Conservation (phyloP, 1,140 invertebrate genomes). For the Macrostomum lignano region DNA sequence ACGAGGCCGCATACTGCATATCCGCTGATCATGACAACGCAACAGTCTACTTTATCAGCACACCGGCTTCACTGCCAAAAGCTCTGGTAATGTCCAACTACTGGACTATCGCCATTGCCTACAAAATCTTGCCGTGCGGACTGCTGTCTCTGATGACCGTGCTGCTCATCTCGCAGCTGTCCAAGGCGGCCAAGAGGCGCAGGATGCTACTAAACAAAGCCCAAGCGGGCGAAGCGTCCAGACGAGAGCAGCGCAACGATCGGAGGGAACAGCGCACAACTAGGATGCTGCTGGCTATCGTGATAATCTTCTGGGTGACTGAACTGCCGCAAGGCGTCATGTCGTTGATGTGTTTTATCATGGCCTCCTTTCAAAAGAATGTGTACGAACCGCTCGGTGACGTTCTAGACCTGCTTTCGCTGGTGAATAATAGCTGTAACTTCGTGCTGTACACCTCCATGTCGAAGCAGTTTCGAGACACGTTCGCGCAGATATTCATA, state of each 20-base stretch:
- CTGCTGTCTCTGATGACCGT: constrained; percentile 28
- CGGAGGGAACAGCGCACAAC: constrained; percentile 42
- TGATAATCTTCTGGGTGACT: constrained; percentile 52
- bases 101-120: constrained; percentile 15
- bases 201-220: constrained; percentile 11
- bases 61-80: constrained; percentile 5
- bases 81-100: constrained; percentile 13
- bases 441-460: constrained; percentile 76
- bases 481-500: constrained; percentile 49
- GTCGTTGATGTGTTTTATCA: constrained; percentile 12
- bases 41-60: too few relatives aligned
- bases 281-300: constrained; percentile 54
- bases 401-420: not conserved
- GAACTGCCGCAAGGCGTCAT: constrained; percentile 42
- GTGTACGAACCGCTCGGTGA: constrained; percentile 1
- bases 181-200: constrained; percentile 19
- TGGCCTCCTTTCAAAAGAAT: not conserved
- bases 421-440: constrained; percentile 38
- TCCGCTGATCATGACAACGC: not conserved
- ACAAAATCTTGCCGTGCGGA: constrained; percentile 28
- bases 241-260: constrained; percentile 13
- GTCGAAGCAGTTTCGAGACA: constrained; percentile 63
- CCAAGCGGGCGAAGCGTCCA: too few relatives aligned
- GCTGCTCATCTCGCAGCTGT: constrained; percentile 25
- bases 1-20: constrained; percentile 9